Evolutionary conservation across 2,797 vertebrate genomes (phyloP).

Genomic region (Brachyrhaphis roseni): DNA sequence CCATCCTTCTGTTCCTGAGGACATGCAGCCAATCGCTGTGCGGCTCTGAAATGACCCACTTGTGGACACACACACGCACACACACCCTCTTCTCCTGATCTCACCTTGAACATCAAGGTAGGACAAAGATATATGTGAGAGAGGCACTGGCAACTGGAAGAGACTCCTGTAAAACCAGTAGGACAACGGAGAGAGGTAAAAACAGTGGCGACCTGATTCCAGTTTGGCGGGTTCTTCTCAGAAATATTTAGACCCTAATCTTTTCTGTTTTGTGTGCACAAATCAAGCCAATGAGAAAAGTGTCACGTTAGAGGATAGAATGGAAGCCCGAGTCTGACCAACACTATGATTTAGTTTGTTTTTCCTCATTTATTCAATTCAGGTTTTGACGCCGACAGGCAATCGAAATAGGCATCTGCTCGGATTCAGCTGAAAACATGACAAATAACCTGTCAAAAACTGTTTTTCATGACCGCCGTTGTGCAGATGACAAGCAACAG

Average conservation of each 20-base stretch:
- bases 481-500: neutral
- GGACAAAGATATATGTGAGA: constrained; percentile 24
- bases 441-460: neutral
- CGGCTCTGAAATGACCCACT: constrained; percentile 51
- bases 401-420: neutral
- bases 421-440: neutral
- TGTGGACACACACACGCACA: constrained; percentile 3
- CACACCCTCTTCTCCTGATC: constrained; percentile 9
- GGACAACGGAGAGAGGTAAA: neutral
- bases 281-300: neutral
- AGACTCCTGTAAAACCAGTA: constrained; percentile 17
- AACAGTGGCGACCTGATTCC: neutral
- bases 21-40: constrained; percentile 49
- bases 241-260: neutral
- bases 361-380: neutral
- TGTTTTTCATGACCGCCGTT: neutral
- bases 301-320: neutral
- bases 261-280: neutral
- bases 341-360: neutral
- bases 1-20: constrained; percentile 33
- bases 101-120: constrained; percentile 69
- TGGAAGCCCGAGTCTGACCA: neutral
- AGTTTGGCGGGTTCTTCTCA: neutral
- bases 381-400: neutral
- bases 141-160: constrained; percentile 5